Percentiles rank a stretch among this genome's conserved stretches.
Evolutionary conservation across 2,113 vertebrate species (phyloP).

Genomic region (Platichthys flesus): DNA sequence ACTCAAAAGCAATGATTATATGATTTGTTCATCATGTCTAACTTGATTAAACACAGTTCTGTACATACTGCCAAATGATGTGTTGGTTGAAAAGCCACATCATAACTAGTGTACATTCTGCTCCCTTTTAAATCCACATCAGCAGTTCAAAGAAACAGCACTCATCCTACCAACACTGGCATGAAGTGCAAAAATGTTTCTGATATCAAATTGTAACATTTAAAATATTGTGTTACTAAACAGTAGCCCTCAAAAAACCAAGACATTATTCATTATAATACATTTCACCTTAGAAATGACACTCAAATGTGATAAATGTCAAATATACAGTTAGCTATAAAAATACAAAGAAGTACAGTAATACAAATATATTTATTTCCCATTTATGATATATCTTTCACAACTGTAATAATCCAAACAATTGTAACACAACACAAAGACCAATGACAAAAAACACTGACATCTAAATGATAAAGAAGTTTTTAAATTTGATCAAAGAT

Average conservation of each 20-base stretch:
- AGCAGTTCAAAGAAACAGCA: slow-evolving; percentile 57
- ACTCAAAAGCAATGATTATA: slow-evolving; percentile 80
- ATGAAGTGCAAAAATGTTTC: slow-evolving; percentile 70
- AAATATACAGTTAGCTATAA: slow-evolving; percentile 85
- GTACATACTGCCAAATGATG: slow-evolving; percentile 74
- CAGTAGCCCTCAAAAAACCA: slow-evolving; percentile 76
- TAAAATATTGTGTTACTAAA: slow-evolving; percentile 78
- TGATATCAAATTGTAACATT: slow-evolving; percentile 78
- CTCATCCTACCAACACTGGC: slow-evolving; percentile 63
- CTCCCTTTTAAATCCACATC: slow-evolving; percentile 58
- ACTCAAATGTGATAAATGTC: slow-evolving; percentile 76
- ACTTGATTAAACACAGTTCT: slow-evolving; percentile 69
- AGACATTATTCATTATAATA: slow-evolving; percentile 78
- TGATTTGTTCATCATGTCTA: slow-evolving; percentile 73
- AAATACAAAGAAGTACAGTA: slow-evolving; percentile 87
- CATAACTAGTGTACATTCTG: slow-evolving; percentile 61
- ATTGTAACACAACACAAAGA: slow-evolving; percentile 84
- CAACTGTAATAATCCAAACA: slow-evolving; percentile 81
- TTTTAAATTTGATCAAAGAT: slow-evolving; percentile 75
- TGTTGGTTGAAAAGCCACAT: slow-evolving; percentile 54
- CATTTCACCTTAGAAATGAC: slow-evolving; percentile 78
- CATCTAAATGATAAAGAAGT: slow-evolving; percentile 78
- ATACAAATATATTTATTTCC: slow-evolving; percentile 89
- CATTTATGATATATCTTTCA: slow-evolving; percentile 84
- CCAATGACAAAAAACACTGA: slow-evolving; percentile 81